A percentile compares a stretch with the other conserved stretches of the same genome.
phyloP scores from a whole-genome alignment of 2,888 invertebrate genomes.

The Pinctada fucata region DNA sequence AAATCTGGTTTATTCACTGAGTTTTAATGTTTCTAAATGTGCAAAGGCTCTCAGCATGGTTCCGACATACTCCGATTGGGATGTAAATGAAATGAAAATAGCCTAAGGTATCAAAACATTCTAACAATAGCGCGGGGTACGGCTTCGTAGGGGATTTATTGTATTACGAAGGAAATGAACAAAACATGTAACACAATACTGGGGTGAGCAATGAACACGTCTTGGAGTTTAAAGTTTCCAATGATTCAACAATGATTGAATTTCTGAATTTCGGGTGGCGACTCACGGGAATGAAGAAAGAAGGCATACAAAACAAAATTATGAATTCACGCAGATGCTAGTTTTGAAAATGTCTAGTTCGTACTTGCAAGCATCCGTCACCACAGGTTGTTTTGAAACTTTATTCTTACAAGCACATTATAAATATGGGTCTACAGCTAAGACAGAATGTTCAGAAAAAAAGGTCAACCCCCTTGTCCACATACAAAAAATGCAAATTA shows the following conservation, averaged over 20 bases:
- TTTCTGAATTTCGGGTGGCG: not conserved
- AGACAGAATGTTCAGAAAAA: too few species aligned
- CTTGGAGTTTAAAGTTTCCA: conserved; percentile 27
- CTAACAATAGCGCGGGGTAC: conserved; percentile 31
- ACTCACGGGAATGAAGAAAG: too few species aligned
- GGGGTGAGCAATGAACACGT: conserved; percentile 25
- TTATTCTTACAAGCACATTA: too few species aligned
- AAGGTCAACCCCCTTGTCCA: too few species aligned
- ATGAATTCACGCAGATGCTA: too few species aligned
- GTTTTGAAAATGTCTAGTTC: too few species aligned
- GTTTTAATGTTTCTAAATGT: conserved; percentile 4
- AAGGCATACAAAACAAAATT: too few species aligned
- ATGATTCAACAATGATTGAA: conserved; percentile 17
- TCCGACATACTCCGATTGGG: conserved; percentile 26
- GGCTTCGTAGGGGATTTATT: conserved; percentile 25
- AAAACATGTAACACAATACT: conserved; percentile 27
- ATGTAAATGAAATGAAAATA: conserved; percentile 46
- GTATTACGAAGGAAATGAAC: conserved; percentile 23
- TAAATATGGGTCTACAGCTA: too few species aligned
- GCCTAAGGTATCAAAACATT: conserved; percentile 37
- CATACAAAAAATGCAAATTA: too few species aligned
- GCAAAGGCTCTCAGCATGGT: conserved; percentile 26
- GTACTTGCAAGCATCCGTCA: too few species aligned
- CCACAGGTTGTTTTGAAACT: too few species aligned
- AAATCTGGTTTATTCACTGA: not conserved